Conservation (phyloP, 2,797 vertebrate genomes). For the Limnodromus scolopaceus region DNA sequence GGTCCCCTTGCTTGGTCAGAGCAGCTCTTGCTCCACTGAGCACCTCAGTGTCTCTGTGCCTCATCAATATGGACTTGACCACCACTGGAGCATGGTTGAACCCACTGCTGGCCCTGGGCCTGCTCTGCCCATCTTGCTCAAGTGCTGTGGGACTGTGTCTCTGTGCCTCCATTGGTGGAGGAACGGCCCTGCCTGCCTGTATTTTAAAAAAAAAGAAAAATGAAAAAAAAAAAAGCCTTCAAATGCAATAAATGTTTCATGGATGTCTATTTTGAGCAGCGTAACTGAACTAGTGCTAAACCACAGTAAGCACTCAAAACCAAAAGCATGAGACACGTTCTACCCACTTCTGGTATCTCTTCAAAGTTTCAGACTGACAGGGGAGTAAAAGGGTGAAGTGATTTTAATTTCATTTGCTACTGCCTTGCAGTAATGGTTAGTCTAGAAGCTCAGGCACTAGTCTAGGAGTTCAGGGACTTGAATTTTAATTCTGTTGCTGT, state of each 20-base stretch:
- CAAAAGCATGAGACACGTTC: background rate
- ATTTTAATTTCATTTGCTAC: background rate
- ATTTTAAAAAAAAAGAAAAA: too few relatives aligned
- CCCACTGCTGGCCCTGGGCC: background rate
- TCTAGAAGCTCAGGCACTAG: background rate
- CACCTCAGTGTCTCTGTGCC: background rate
- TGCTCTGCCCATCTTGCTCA: background rate
- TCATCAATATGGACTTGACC: fast-evolving
- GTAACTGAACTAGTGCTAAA: background rate
- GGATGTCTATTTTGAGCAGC: background rate
- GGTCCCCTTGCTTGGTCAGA: background rate
- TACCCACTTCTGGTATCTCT: background rate
- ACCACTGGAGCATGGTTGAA: too few relatives aligned
- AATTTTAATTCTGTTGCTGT: background rate
- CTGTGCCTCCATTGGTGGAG: background rate
- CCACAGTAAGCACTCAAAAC: background rate
- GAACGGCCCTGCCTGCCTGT: background rate
- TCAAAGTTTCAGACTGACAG: background rate
- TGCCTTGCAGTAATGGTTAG: background rate
- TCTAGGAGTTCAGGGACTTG: background rate
- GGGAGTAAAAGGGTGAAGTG: background rate
- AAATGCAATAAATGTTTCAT: background rate
- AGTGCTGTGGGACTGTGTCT: background rate
- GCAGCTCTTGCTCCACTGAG: background rate
- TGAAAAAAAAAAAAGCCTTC: background rate